Evolutionary conservation across 1,140 invertebrate species (phyloP), one percentile per base, ranked within the genome.

Genomic region (Nephotettix cincticeps): DNA sequence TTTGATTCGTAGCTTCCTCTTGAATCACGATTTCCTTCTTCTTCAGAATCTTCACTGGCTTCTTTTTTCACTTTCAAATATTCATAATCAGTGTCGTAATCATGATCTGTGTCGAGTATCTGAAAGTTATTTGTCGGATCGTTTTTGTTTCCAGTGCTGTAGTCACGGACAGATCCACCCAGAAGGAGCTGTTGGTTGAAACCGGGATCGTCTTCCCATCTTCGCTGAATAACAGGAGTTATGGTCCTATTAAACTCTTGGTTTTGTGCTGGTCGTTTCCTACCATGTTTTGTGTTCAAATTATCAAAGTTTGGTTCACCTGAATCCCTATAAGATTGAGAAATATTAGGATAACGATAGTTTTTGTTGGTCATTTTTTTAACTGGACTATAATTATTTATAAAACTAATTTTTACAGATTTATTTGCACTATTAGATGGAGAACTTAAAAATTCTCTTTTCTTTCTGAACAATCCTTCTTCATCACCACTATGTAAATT

Each of bases 101-200:
- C 21, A 21, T 51, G 47, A 21, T 51, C 47, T 19, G 3, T 19
- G n/a, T 66, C 64, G n/a, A 45, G 28, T 11, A 43, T 36, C 29
- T 30, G 64, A 40, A 51, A 51, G 21, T 17, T 21, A 4, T 4
- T 51, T 51, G 47, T 51, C 6, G 14, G 25, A 11, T 13, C 40
- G 56, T 25, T n/a, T 29, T 1, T 36, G 43, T 29, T 27, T 1
- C 45, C 30, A 2, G 17, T 21, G 51, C 21, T 70, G 32, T n/a
- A 43, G 14, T 23, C 19, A 17, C 23, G 23, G 27, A 70, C 54
- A 27, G 27, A 32, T 51, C 11, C 51, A 56, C 69, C 69, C 56
- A 67, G 30, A 56, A n/a, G 69, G 64, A 27, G 28, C 61, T 58
- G 51, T 25, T 25, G 21, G 43, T 29, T 58, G 13, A 29, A n/a